A percentile compares a stretch with the other conserved stretches of the same genome.
phyloP scores from a whole-genome alignment of 2,113 vertebrate genomes.

The Pithys albifrons region DNA sequence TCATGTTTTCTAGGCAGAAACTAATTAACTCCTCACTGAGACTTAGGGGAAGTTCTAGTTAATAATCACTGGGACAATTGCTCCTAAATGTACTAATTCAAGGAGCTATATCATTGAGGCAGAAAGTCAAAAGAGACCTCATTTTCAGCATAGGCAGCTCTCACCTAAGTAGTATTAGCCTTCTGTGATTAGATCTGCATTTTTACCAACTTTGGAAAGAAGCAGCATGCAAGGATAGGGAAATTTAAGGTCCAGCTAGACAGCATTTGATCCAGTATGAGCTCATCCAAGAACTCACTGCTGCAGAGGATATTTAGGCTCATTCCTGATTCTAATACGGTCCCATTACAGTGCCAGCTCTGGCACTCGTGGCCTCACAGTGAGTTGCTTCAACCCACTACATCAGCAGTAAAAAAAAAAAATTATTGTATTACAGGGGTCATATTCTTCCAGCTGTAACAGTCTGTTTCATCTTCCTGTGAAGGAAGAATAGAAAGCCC shows the following conservation, averaged over 20 bases:
- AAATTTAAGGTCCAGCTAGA: not conserved
- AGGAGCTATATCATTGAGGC: not conserved
- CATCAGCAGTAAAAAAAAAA: not conserved
- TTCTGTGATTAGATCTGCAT: not conserved
- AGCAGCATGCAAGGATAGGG: not conserved
- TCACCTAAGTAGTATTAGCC: not conserved
- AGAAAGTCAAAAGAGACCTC: not conserved
- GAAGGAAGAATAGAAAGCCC: not conserved
- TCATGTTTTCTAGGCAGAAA: not conserved
- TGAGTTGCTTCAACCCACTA: not conserved
- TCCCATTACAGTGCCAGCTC: not conserved
- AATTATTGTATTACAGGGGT: rapidly evolving
- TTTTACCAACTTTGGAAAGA: not conserved
- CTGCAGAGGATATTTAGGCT: not conserved
- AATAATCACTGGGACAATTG: not conserved
- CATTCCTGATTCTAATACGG: not conserved
- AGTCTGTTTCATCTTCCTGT: not conserved
- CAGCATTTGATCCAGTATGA: not conserved
- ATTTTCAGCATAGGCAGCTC: not conserved
- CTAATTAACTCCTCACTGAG: not conserved
- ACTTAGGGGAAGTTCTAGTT: not conserved
- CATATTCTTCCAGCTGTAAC: not conserved
- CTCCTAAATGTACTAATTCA: not conserved
- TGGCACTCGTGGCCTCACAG: not conserved
- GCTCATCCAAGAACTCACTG: not conserved